Percentiles rank a stretch among this genome's conserved stretches.
phyloP scores from a whole-genome alignment of 2,113 vertebrate genomes.

The Amblyopsis rosae region DNA sequence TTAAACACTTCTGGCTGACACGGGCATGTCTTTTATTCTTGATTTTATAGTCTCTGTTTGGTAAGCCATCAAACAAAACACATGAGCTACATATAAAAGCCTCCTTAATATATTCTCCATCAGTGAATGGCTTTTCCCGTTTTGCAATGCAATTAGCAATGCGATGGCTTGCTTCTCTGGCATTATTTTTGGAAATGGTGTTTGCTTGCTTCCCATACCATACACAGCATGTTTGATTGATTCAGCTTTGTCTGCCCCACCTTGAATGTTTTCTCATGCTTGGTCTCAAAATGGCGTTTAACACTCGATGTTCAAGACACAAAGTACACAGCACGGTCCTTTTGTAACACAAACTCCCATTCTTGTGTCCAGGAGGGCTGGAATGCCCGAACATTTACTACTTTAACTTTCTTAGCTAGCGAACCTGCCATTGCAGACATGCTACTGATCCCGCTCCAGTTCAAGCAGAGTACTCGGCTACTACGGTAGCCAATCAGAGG shows the following conservation, averaged over 20 bases:
- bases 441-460: no score
- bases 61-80: slow-evolving; percentile 19
- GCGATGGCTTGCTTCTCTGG: slow-evolving; percentile 9
- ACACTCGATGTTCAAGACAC: not conserved
- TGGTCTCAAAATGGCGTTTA: no score
- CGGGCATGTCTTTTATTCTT: no score
- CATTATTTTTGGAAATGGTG: not conserved
- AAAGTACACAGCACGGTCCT: not conserved
- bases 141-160: slow-evolving; percentile 15
- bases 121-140: slow-evolving; percentile 20
- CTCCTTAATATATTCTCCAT: slow-evolving; percentile 18
- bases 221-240: not conserved
- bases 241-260: not conserved
- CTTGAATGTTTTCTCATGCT: no score
- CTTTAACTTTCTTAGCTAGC: no score
- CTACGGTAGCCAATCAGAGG: no score
- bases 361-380: no score
- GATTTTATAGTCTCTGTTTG: slow-evolving; percentile 1
- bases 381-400: no score
- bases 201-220: not conserved
- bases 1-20: no score
- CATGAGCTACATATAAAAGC: slow-evolving; percentile 9
- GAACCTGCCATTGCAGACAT: no score
- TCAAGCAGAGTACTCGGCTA: no score
- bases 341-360: not conserved